Conservation (phyloP, 1,140 invertebrate genomes). For the Lasioglossum albipes region DNA sequence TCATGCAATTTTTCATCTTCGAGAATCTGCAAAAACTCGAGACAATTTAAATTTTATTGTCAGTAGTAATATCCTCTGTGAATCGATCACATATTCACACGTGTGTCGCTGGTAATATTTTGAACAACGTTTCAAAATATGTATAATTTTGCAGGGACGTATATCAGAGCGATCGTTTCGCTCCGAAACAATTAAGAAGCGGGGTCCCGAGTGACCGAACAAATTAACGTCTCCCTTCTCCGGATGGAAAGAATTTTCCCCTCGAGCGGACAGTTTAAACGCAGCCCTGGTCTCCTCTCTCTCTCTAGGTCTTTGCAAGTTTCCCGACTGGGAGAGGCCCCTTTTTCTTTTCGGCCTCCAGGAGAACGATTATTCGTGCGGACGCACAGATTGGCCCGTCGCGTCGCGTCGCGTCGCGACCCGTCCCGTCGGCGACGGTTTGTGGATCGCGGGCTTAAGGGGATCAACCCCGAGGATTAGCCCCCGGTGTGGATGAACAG, state of each 20-base stretch:
- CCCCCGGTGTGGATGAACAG: slow-evolving; percentile 52
- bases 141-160: too few species aligned
- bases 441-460: slow-evolving; percentile 35
- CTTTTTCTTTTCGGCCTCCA: slow-evolving; percentile 14
- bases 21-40: too few species aligned
- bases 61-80: too few species aligned
- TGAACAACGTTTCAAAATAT: too few species aligned
- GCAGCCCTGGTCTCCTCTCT: neutral
- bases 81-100: too few species aligned
- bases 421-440: neutral
- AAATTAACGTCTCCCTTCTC: neutral
- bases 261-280: neutral
- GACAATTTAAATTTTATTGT: too few species aligned
- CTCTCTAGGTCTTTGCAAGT: neutral
- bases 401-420: neutral
- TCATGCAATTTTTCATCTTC: too few species aligned
- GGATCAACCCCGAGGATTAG: slow-evolving; percentile 45
- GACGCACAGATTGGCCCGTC: slow-evolving; percentile 36
- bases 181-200: neutral
- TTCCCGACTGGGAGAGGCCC: slow-evolving; percentile 6
- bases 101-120: too few species aligned
- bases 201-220: neutral
- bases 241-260: slow-evolving; percentile 18
- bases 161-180: too few species aligned
- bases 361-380: slow-evolving; percentile 45